phyloP scores from a whole-genome alignment of 2,888 invertebrate species.

The Cephus runcator region DNA sequence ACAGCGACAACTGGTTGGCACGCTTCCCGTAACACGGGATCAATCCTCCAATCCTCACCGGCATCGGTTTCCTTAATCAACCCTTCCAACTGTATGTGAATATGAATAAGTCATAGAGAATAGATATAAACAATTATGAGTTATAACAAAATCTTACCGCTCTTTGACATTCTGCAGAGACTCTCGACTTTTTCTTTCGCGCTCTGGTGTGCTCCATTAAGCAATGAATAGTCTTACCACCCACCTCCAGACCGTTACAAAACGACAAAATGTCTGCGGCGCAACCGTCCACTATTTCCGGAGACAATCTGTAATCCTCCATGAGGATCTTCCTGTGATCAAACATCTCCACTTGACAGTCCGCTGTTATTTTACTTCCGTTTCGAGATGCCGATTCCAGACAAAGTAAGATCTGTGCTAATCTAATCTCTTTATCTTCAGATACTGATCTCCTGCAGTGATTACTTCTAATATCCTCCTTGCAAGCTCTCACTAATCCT shows the following conservation, averaged over 20 bases:
- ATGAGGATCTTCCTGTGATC: constrained; percentile 91
- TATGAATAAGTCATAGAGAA: background rate
- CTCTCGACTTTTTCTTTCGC: constrained; percentile 73
- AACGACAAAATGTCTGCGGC: constrained; percentile 82
- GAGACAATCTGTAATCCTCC: constrained; percentile 93
- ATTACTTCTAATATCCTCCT: constrained; percentile 86
- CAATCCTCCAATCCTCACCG: constrained; percentile 96
- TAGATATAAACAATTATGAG: background rate
- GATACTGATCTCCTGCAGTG: constrained; percentile 86
- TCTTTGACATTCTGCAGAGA: constrained; percentile 78
- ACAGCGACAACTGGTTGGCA: constrained; percentile 87
- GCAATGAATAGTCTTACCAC: constrained; percentile 94
- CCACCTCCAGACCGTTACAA: constrained; percentile 80
- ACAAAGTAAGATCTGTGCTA: constrained; percentile 92
- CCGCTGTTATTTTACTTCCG: constrained; percentile 77
- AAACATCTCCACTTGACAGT: constrained; percentile 89
- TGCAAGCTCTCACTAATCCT: constrained; percentile 88
- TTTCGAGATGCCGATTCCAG: constrained; percentile 84
- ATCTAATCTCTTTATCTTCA: constrained; percentile 83
- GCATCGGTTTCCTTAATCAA: constrained; percentile 89
- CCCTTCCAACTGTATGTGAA: constrained; percentile 73
- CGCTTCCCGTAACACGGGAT: constrained; percentile 87
- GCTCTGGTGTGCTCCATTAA: constrained; percentile 88
- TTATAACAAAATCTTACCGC: constrained; percentile 68
- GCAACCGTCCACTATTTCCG: constrained; percentile 91